These are phyloP conservation scores for Saccostrea glomerata DNA, from an alignment of 1,140 invertebrate species.

Conservation along the genomic window DNA sequence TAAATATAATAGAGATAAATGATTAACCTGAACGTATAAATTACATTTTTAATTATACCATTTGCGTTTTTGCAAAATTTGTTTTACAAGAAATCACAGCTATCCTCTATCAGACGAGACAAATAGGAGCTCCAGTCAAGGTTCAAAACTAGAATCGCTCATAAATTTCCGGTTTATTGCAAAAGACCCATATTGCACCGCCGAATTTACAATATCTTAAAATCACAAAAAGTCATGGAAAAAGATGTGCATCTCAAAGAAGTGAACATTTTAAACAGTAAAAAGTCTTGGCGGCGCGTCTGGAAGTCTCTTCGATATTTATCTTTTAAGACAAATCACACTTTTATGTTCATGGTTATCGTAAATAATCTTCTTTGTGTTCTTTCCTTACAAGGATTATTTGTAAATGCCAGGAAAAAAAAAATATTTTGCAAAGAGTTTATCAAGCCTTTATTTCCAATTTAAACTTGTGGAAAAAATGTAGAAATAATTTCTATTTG, in stretches of 20 bases:
- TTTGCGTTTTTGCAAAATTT: neutral
- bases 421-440: too few relatives aligned
- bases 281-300: neutral
- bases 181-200: neutral
- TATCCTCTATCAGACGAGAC: neutral
- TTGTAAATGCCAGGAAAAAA: too few relatives aligned
- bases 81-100: neutral
- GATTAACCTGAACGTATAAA: neutral
- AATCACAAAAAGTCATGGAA: neutral
- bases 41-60: neutral
- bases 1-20: neutral
- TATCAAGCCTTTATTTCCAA: too few relatives aligned
- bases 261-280: neutral
- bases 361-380: neutral
- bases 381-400: neutral
- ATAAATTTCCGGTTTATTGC: constrained; percentile 14
- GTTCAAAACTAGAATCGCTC: neutral
- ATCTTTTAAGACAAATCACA: neutral
- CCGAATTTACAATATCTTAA: neutral
- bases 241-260: constrained; percentile 4
- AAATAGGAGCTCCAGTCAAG: neutral
- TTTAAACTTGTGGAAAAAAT: too few relatives aligned
- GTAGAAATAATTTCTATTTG: too few relatives aligned
- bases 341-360: neutral
- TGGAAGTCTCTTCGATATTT: neutral